A percentile compares a stretch with the other conserved stretches of the same genome.
Conservation (phyloP, 2,113 vertebrate species). For the Phalacrocorax carbo region DNA sequence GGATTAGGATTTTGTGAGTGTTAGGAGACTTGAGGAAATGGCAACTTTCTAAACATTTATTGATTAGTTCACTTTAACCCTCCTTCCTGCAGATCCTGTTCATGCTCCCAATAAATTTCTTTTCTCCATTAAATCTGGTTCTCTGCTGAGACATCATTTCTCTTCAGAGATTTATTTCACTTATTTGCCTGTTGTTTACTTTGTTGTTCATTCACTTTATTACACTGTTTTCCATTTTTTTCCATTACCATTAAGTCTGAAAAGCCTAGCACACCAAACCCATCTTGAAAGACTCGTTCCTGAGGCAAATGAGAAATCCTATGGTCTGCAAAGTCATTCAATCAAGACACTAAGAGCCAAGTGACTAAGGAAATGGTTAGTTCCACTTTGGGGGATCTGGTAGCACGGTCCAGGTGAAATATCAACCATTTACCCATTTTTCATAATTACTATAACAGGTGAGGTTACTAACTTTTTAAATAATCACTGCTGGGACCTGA, state of each 20-base stretch:
- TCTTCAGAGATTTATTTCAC: slow-evolving; percentile 15
- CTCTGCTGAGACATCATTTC: slow-evolving; percentile 11
- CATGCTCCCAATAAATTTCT: slow-evolving; percentile 22
- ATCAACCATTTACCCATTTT: not conserved
- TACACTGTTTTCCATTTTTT: not conserved
- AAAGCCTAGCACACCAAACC: not conserved
- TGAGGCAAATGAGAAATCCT: not conserved
- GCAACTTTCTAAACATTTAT: slow-evolving; percentile 43
- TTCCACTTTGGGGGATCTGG: not conserved
- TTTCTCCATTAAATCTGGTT: slow-evolving; percentile 10
- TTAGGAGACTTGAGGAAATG: slow-evolving; percentile 50
- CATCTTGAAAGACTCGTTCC: not conserved
- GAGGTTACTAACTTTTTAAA: not conserved
- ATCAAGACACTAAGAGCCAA: not conserved
- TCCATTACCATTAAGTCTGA: not conserved
- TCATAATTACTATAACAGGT: not conserved
- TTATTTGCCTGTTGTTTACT: slow-evolving; percentile 22
- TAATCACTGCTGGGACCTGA: not conserved
- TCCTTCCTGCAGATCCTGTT: slow-evolving; percentile 26
- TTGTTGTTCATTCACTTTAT: slow-evolving; percentile 11
- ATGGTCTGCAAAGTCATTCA: not conserved
- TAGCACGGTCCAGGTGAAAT: not conserved
- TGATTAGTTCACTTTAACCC: slow-evolving; percentile 45
- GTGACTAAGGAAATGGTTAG: not conserved
- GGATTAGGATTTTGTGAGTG: slow-evolving; percentile 45